Evolutionary conservation across 2,797 vertebrate genomes (phyloP).

Genomic region (Macropus fuliginosus): DNA sequence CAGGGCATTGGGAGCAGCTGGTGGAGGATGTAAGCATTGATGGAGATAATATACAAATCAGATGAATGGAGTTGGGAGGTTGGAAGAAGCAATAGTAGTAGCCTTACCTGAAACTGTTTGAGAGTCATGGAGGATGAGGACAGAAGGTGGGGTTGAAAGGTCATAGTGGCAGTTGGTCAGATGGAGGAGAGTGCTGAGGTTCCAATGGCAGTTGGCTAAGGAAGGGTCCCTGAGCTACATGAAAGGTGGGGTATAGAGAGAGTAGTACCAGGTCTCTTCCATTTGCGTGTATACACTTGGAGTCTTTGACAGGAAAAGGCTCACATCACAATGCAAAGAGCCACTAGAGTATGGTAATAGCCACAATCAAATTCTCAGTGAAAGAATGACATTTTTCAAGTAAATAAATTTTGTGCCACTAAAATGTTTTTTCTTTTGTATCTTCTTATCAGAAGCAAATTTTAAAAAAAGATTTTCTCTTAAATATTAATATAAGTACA

Average conservation of each 20-base stretch:
- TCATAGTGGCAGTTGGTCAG: neutral
- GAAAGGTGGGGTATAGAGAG: neutral
- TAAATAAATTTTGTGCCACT: neutral
- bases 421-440: neutral
- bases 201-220: neutral
- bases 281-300: neutral
- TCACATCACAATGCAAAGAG: neutral
- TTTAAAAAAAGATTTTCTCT: neutral
- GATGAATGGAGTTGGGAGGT: neutral
- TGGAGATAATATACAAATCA: neutral
- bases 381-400: neutral
- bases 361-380: neutral
- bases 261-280: neutral
- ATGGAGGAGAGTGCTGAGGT: neutral
- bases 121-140: neutral
- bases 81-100: neutral
- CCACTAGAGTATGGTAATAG: neutral
- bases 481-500: neutral
- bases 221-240: neutral
- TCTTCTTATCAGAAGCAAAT: neutral
- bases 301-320: neutral
- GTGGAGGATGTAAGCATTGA: neutral
- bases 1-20: neutral
- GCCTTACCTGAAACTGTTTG: neutral
- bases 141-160: neutral